Percentiles rank a stretch among this genome's conserved stretches.
Conservation (phyloP, 2,113 vertebrate genomes). For the Lontra canadensis region DNA sequence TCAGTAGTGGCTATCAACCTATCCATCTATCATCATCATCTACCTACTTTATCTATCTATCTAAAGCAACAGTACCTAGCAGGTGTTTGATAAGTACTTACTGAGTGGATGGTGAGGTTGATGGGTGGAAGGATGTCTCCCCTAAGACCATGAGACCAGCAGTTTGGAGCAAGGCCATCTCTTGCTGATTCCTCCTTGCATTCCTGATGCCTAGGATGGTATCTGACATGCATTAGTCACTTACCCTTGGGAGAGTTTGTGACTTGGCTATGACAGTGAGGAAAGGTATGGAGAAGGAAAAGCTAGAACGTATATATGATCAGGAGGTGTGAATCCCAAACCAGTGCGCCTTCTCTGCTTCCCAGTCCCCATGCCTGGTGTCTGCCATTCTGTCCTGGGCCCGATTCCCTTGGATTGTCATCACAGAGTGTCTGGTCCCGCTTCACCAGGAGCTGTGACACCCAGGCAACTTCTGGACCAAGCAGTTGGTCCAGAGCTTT, state of each 20-base stretch:
- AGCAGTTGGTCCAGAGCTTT: not conserved
- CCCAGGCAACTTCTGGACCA: not conserved
- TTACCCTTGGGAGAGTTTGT: not conserved
- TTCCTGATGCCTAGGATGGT: not conserved
- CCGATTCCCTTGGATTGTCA: too few relatives aligned
- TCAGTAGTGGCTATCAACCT: not conserved
- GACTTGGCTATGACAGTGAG: not conserved
- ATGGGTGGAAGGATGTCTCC: not conserved
- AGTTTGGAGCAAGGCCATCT: not conserved
- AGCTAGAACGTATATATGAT: not conserved
- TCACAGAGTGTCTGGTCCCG: not conserved
- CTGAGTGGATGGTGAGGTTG: not conserved
- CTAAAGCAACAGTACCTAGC: not conserved
- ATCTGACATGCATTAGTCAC: not conserved
- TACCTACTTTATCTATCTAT: not conserved
- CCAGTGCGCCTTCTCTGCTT: rapidly evolving
- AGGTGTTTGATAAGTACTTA: not conserved
- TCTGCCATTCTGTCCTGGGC: not conserved
- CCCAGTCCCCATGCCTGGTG: not conserved
- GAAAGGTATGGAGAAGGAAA: not conserved
- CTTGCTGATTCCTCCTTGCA: rapidly evolving
- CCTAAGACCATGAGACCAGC: not conserved
- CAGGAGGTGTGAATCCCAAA: not conserved
- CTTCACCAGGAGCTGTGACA: not conserved
- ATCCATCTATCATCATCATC: not conserved